Conservation (phyloP, 2,888 invertebrate genomes). For the Volucella inflata region DNA sequence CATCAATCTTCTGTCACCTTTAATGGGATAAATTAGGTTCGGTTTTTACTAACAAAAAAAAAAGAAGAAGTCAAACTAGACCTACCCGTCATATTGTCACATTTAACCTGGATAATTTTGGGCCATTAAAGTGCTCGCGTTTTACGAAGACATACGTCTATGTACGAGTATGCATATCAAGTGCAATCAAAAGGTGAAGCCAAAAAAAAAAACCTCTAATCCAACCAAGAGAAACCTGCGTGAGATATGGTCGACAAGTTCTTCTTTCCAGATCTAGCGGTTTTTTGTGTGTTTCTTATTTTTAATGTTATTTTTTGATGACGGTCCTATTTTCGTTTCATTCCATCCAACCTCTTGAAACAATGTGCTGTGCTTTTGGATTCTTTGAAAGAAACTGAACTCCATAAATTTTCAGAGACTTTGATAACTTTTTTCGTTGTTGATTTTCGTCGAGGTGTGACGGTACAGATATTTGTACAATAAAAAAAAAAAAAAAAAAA, state of each 20-base stretch:
- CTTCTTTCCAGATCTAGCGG: conserved; percentile 40
- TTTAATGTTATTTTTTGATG: conserved; percentile 44
- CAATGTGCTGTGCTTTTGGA: not conserved
- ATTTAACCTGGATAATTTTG: conserved; percentile 46
- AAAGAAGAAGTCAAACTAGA: conserved; percentile 1
- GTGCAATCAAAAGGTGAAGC: not conserved
- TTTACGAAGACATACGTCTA: conserved; percentile 25
- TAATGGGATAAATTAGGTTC: conserved; percentile 47
- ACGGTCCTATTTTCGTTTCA: conserved; percentile 35
- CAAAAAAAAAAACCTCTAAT: conserved; percentile 24
- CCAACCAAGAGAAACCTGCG: conserved; percentile 47
- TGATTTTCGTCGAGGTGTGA: conserved; percentile 65
- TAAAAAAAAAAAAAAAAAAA: conserved; percentile 1
- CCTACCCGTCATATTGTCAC: conserved; percentile 30
- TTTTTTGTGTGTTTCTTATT: conserved; percentile 16
- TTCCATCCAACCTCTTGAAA: conserved; percentile 28
- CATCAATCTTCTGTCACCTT: conserved; percentile 6
- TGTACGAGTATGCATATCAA: too few species aligned
- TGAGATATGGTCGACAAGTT: conserved; percentile 68
- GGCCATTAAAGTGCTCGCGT: conserved; percentile 40
- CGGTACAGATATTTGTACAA: conserved; percentile 29
- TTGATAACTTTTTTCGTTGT: conserved; percentile 48
- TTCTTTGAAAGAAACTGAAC: conserved; percentile 52
- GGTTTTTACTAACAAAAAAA: conserved; percentile 36
- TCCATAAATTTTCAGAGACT: conserved; percentile 51